Conservation (phyloP, 2,888 invertebrate genomes). For the Morpho achilles region DNA sequence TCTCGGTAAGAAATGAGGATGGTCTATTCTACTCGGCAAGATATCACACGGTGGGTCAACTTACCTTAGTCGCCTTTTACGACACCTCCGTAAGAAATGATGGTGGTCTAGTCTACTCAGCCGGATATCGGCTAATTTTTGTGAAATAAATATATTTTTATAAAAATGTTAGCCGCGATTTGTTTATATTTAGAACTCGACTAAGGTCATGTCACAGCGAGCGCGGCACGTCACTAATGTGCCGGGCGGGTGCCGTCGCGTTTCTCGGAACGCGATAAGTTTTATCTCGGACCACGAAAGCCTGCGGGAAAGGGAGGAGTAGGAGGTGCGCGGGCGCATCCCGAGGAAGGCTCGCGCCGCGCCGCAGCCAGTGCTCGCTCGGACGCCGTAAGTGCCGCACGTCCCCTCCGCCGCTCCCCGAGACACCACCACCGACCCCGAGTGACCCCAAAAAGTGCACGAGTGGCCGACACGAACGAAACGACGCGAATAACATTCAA, state of each 20-base stretch:
- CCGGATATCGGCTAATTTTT: too few relatives aligned
- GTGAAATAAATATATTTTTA: too few relatives aligned
- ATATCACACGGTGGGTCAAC: too few relatives aligned
- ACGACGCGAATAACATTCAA: slow-evolving; percentile 53
- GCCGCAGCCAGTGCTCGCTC: slow-evolving; percentile 56
- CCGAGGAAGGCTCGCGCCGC: slow-evolving; percentile 21
- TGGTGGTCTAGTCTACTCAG: too few relatives aligned
- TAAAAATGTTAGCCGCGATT: too few relatives aligned
- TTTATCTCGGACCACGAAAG: slow-evolving; percentile 39
- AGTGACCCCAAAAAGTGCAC: slow-evolving; percentile 65
- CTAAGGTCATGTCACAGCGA: too few relatives aligned
- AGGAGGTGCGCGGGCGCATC: slow-evolving; percentile 37
- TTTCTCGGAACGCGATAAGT: slow-evolving; percentile 45
- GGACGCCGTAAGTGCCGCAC: slow-evolving; percentile 56
- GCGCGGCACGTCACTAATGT: slow-evolving; percentile 6
- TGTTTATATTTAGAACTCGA: too few relatives aligned
- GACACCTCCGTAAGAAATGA: too few relatives aligned
- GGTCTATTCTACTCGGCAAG: too few relatives aligned
- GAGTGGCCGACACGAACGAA: slow-evolving; percentile 64
- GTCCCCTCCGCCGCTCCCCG: slow-evolving; percentile 39
- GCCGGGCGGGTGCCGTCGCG: slow-evolving; percentile 11
- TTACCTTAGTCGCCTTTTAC: too few relatives aligned
- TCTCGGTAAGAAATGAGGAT: too few relatives aligned
- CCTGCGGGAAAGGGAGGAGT: slow-evolving; percentile 45
- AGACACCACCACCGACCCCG: slow-evolving; percentile 55